Base-by-base conservation (phyloP, 2,888 invertebrate genomes). In the Lottia gigantea region DNA sequence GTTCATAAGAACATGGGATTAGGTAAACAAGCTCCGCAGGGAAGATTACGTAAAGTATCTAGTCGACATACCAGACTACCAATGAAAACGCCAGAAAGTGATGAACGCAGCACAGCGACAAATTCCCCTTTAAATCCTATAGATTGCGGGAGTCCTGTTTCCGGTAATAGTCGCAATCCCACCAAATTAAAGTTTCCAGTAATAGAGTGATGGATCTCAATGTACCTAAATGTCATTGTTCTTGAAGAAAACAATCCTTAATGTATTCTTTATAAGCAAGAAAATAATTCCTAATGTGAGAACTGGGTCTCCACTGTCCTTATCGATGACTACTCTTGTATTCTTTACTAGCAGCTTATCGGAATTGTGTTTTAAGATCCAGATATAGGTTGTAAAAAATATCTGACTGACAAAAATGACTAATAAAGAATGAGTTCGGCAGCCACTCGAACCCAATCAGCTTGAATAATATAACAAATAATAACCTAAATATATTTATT, bases 1-100 rank as follows among this genome's bases (percentile, higher is more conserved):
- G 74, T 71, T 23, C 72, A 74, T 31, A 68, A 71, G 14, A 62
- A 65, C 0, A 62, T 72, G 2, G 64, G 76, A 2, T 61, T 71
- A 12, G 61, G 49, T 15, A 49, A 66, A 26, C 71, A 49, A 26
- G 19, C 61, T 31, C 67, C 45, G 31, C 16, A n/a, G 23, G 31
- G 46, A 23, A 40, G 67, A 25, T 46, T 68, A 25, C 31, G 14
- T 16, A 68, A 62, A 26, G 47, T 62, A n/a, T 19, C 40, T 12
- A 68, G 67, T 68, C 45, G 45, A n/a, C 67, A 68, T 23, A n/a
- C n/a, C 4, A 49, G 55, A 7, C 31, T 16, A n/a, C 23, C 31
- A n/a, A 55, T 40, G 26, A 40, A 45, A 26, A 61, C 31, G 2
- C 61, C 67, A 19, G 67, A 67, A 19, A 55, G 7, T 4, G 67